These are phyloP conservation scores for Zoanthus gigantus DNA, from an alignment of 92 coral and sea anemone species.

Conservation along the genomic window DNA sequence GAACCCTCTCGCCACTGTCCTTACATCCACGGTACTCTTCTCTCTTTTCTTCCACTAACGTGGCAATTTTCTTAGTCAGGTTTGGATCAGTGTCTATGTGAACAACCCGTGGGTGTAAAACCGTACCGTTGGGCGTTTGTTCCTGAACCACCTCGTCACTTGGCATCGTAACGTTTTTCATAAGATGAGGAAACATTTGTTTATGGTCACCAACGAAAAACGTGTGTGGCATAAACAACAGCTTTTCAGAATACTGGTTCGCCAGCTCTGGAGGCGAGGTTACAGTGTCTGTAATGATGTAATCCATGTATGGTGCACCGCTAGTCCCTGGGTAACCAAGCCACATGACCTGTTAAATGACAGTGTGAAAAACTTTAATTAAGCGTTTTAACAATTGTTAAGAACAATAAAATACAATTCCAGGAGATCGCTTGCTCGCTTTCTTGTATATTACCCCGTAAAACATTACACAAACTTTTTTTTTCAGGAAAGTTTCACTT, in stretches of 20 bases:
- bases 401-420: neutral
- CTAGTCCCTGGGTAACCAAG: slow-evolving; percentile 98
- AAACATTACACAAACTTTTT: no score
- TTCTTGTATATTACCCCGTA: no score
- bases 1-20: slow-evolving; percentile 98
- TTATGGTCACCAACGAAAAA: slow-evolving; percentile 99
- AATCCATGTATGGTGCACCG: slow-evolving; percentile 99
- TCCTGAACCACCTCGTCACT: slow-evolving; percentile 71
- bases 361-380: neutral
- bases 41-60: slow-evolving; percentile 92
- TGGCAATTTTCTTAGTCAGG: slow-evolving; percentile 76
- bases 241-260: slow-evolving; percentile 95
- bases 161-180: slow-evolving; percentile 82
- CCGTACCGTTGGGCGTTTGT: slow-evolving; percentile 70
- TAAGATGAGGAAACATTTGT: slow-evolving; percentile 99
- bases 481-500: no score
- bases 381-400: neutral
- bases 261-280: slow-evolving; percentile 91
- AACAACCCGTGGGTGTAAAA: slow-evolving; percentile 64
- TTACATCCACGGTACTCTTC: slow-evolving; percentile 92
- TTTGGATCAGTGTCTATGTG: slow-evolving; percentile 51
- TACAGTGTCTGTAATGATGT: slow-evolving; percentile 93
- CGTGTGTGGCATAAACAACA: slow-evolving; percentile 96
- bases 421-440: neutral
- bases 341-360: slow-evolving; percentile 89